Base-by-base conservation (phyloP, 2,888 invertebrate species). In the Molanna angustata region DNA sequence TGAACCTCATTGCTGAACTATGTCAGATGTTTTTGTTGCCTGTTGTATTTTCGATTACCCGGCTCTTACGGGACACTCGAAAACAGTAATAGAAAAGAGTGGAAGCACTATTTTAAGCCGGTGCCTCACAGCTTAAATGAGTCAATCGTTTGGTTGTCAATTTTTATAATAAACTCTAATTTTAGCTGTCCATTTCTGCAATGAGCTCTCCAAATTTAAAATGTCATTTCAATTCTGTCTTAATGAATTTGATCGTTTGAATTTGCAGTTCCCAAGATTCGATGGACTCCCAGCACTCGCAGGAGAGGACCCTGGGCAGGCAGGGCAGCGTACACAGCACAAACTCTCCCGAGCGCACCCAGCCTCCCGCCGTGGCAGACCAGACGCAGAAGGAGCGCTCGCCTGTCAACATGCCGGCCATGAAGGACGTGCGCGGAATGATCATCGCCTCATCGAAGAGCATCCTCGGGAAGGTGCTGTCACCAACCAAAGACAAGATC, bases 381-480 rank as follows among this genome's bases (percentile, higher is more conserved):
- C 65, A 47, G 69, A 33, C 53, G 21, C 44, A 43, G 17, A 55
- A 71, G 56, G 80, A 75, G 60, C 80, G 71, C 62, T 79, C 83
- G 14, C 82, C 84, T 1, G 35, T 49, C 16, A 44, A 43, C 19
- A 35, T 14, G 13, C 78, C 80, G 1, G 76, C 79, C 48, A 82
- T 84, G 20, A 83, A 82, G 61, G 87, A 88, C 61, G 84, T 88
- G 3, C 85, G 85, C 62, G 87, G 86, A 63, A 79, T 85, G 61
- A 80, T 85, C 63, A 67, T 85, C 40, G 79, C 80, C 9, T 82
- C 86, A 60, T 82, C 86, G 61, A 86, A 88, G 69, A 82, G 79
- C 66, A 76, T 88, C 62, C 70, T 88, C 58, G 88, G 83, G 44
- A 88, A 88, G 72, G 86, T 89, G 63, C 73, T 89, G 21, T 88